Percentiles rank a stretch among this genome's conserved stretches.
These are phyloP conservation scores for Holcopasites calliopsidis DNA, from an alignment of 1,140 invertebrate species.

Conservation along the genomic window DNA sequence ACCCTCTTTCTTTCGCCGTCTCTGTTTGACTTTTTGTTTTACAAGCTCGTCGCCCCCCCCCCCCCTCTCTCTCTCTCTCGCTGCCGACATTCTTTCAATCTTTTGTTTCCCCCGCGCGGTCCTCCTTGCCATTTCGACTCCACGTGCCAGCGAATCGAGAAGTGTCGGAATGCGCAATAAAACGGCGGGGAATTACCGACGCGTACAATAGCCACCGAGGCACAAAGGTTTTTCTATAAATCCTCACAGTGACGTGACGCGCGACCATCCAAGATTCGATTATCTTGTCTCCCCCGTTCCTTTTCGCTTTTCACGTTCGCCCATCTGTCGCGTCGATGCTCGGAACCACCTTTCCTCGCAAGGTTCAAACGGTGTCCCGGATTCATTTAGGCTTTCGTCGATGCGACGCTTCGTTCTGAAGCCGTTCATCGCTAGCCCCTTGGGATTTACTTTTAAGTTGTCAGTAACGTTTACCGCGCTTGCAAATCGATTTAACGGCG, in stretches of 20 bases:
- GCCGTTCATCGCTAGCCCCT: no score
- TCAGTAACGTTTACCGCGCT: no score
- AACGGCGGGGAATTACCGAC: conserved; percentile 26
- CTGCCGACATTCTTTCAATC: neutral
- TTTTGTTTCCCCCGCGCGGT: conserved; percentile 21
- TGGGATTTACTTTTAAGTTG: no score
- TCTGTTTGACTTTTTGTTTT: neutral
- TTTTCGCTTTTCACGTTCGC: conserved; percentile 17
- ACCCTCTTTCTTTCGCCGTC: neutral
- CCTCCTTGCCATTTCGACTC: neutral
- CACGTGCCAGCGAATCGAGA: conserved; percentile 27
- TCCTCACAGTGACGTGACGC: conserved; percentile 43
- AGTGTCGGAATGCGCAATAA: conserved; percentile 62
- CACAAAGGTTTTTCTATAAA: conserved; percentile 61
- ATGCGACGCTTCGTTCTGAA: no score
- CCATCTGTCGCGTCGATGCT: neutral
- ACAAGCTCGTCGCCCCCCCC: no score
- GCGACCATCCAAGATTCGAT: conserved; percentile 43
- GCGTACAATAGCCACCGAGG: conserved; percentile 42
- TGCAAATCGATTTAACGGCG: no score
- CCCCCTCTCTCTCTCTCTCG: neutral
- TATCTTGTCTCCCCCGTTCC: conserved; percentile 16
- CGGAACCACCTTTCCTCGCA: no score
- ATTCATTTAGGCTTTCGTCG: no score
- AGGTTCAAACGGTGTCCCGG: no score